Base-by-base conservation (phyloP, 2,113 vertebrate genomes). In the Columbina picui region DNA sequence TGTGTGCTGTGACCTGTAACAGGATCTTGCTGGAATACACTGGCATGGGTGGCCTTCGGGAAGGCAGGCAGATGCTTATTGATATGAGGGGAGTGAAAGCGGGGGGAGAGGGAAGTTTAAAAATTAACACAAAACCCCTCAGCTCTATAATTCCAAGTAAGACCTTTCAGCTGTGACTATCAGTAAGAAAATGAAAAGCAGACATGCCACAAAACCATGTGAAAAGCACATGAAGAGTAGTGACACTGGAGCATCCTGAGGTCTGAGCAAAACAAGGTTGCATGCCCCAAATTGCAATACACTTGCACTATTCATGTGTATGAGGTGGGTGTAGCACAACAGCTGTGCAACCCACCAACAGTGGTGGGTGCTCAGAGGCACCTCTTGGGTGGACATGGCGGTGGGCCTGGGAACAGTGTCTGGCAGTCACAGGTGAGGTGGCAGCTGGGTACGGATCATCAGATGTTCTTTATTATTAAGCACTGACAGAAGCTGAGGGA, bases 11-110 rank as follows among this genome's bases (percentile, higher is more conserved):
- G 82, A 50, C 57, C 73, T 92, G 69, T 79, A 97, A 97, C 97
- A 97, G 93, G 97, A 94, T 95, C 76, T 81, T 85, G 82, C 97
- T 97, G 91, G 96, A 96, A 74, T 90, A 84, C 29, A 18, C 97
- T 91, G 77, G 96, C 47, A 93, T 32, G 81, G 71, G 79, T 94
- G 68, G 95, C 96, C 95, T 87, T 84, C 50, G 69, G 84, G 86
- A 87, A 90, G 70, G 59, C 25, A 90, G 84, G 75, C 65, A 91
- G 96, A 79, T 94, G 36, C 87, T 87, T 78, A 73, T 73, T 81
- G 38, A 63, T 75, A 69, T 49, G 87, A 85, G 88, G 7, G 61
- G n/a, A 84, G 64, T 63, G 38, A 56, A 52, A 43, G 45, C 45
- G 68, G 55, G 38, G 76, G 38, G 41, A 61, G 71, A 38, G 32